Conservation (phyloP, 2,113 vertebrate species). For the Scopus umbretta region DNA sequence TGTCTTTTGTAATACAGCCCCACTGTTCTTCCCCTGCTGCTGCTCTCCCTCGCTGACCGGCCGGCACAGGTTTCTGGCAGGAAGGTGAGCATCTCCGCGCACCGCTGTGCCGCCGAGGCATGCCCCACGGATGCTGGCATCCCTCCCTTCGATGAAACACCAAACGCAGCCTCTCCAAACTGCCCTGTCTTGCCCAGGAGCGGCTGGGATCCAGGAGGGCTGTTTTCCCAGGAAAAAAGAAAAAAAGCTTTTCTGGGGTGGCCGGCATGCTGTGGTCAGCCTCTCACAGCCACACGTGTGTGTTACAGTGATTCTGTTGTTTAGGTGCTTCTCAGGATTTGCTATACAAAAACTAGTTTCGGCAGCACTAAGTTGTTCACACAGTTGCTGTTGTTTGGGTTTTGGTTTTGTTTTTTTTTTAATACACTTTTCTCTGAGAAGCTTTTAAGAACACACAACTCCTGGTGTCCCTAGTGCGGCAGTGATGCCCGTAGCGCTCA, state of each 20-base stretch:
- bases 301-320: background rate
- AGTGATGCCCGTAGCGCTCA: background rate
- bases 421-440: fast-evolving
- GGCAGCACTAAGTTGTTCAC: background rate
- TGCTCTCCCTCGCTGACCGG: fast-evolving
- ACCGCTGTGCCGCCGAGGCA: fast-evolving
- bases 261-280: background rate
- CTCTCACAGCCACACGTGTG: fast-evolving
- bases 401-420: background rate
- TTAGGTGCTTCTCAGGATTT: background rate
- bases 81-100: background rate
- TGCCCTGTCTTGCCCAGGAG: background rate
- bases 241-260: background rate
- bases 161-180: background rate
- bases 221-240: background rate
- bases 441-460: background rate
- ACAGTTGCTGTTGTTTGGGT: background rate
- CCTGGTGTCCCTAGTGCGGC: background rate
- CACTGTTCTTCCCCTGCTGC: background rate
- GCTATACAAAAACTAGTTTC: background rate
- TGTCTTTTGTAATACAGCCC: background rate
- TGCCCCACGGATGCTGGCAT: background rate
- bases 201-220: background rate
- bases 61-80: background rate
- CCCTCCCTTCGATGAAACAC: background rate